Conservation (phyloP, 2,888 invertebrate species). For the Ornithoptera alexandrae region DNA sequence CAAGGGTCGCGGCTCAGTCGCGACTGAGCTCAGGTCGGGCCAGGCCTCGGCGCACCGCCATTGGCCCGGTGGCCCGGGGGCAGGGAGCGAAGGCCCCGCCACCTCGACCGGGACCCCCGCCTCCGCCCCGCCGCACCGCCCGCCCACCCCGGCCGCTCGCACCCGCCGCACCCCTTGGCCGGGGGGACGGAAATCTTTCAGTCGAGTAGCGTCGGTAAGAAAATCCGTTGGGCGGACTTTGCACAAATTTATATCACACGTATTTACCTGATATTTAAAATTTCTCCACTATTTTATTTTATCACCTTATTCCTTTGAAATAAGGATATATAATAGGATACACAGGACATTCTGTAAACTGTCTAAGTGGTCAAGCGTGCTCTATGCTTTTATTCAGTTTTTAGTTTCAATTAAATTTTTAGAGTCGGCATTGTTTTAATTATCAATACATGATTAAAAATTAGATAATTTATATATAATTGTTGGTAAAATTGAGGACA, state of each 20-base stretch:
- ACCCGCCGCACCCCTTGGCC: background rate
- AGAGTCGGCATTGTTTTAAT: background rate
- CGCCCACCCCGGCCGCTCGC: slow-evolving; percentile 39
- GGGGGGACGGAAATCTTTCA: slow-evolving; percentile 74
- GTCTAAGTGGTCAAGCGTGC: too few species aligned
- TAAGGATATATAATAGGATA: too few species aligned
- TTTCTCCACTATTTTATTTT: background rate
- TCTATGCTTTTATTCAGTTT: too few species aligned
- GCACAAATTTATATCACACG: background rate
- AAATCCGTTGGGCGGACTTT: slow-evolving; percentile 48
- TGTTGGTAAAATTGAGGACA: too few species aligned
- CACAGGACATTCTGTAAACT: too few species aligned
- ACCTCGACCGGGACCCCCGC: slow-evolving; percentile 59
- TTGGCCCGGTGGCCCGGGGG: slow-evolving; percentile 79
- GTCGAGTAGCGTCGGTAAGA: slow-evolving; percentile 68
- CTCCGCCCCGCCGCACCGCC: slow-evolving; percentile 44
- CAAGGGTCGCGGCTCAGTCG: slow-evolving; percentile 78
- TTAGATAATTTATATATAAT: background rate
- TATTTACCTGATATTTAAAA: too few species aligned
- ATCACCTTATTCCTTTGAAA: too few species aligned
- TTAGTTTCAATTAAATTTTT: too few species aligned
- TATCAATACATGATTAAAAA: background rate
- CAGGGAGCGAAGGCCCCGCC: slow-evolving; percentile 79
- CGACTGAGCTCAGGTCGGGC: slow-evolving; percentile 77
- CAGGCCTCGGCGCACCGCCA: slow-evolving; percentile 75